These are phyloP conservation scores for Momotus momota DNA, from an alignment of 2,797 vertebrate species.

Conservation along the genomic window DNA sequence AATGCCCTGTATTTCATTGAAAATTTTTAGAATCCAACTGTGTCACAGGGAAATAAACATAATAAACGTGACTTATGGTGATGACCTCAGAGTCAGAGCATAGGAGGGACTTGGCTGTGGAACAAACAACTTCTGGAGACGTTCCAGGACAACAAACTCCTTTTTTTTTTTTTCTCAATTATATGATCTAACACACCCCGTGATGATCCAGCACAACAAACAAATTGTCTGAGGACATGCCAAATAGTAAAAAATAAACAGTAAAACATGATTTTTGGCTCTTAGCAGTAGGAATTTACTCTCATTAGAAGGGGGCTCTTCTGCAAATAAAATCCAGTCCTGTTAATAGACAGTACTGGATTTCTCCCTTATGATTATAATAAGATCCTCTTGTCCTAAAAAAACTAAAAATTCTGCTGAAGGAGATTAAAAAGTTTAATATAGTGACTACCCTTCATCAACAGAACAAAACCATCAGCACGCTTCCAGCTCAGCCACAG, in stretches of 20 bases:
- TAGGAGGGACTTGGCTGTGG: slow-evolving; percentile 51
- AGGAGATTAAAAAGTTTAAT: not conserved
- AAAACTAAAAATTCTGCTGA: not conserved
- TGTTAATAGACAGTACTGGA: not conserved
- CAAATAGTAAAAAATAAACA: slow-evolving; percentile 66
- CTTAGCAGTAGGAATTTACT: slow-evolving; percentile 49
- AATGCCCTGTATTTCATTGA: not conserved
- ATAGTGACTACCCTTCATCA: not conserved
- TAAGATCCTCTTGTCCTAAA: slow-evolving; percentile 7
- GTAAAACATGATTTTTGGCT: slow-evolving; percentile 58
- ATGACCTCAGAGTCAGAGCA: slow-evolving; percentile 53
- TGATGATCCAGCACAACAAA: slow-evolving; percentile 76
- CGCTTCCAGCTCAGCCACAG: not conserved
- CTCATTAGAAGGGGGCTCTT: slow-evolving; percentile 36
- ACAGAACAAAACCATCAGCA: not conserved
- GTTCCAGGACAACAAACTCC: slow-evolving; percentile 72
- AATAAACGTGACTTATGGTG: slow-evolving; percentile 42
- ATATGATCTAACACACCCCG: slow-evolving; percentile 76
- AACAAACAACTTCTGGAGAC: slow-evolving; percentile 66
- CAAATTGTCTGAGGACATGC: slow-evolving; percentile 69
- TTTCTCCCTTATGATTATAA: not conserved
- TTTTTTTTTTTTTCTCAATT: slow-evolving; percentile 65
- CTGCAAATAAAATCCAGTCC: slow-evolving; percentile 20
- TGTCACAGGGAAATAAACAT: slow-evolving; percentile 12
- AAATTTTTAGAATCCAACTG: not conserved